Percentiles rank a stretch among this genome's conserved stretches.
These are phyloP conservation scores for Bombus pascuorum DNA, from an alignment of 1,140 invertebrate species.

Conservation along the genomic window DNA sequence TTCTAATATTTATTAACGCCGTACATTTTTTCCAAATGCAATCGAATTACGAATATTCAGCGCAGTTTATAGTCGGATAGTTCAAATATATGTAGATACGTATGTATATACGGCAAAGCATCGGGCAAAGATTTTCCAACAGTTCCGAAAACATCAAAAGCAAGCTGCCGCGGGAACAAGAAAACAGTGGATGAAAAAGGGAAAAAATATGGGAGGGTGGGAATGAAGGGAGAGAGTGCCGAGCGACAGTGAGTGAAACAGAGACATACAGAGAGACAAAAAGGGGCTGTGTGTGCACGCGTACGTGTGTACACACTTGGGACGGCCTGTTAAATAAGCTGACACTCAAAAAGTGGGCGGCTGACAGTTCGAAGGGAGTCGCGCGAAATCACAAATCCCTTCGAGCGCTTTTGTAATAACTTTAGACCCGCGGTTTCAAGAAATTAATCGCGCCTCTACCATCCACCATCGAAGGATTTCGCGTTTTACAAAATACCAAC, in stretches of 20 bases:
- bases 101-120: neutral
- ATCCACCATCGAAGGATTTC: neutral
- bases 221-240: neutral
- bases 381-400: constrained; percentile 60
- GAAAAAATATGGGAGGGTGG: constrained; percentile 15
- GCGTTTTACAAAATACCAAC: neutral
- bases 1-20: neutral
- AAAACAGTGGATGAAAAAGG: constrained; percentile 25
- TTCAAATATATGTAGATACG: neutral
- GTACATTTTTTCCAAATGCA: neutral
- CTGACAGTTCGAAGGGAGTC: constrained; percentile 62
- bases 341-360: constrained; percentile 64
- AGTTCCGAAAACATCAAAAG: constrained; percentile 35
- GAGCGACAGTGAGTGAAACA: constrained; percentile 13
- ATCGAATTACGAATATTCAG: constrained; percentile 28
- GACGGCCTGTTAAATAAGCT: constrained; percentile 63
- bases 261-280: constrained; percentile 39
- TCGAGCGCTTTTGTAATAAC: constrained; percentile 50
- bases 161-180: constrained; percentile 28
- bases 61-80: neutral
- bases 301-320: constrained; percentile 40
- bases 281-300: constrained; percentile 32
- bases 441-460: constrained; percentile 31
- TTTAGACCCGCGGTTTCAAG: constrained; percentile 49
- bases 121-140: constrained; percentile 34